Percentiles rank a stretch among this genome's conserved stretches.
These are phyloP conservation scores for Panagrolaimus sp. DNA, from an alignment of 1,140 invertebrate species.

Conservation along the genomic window DNA sequence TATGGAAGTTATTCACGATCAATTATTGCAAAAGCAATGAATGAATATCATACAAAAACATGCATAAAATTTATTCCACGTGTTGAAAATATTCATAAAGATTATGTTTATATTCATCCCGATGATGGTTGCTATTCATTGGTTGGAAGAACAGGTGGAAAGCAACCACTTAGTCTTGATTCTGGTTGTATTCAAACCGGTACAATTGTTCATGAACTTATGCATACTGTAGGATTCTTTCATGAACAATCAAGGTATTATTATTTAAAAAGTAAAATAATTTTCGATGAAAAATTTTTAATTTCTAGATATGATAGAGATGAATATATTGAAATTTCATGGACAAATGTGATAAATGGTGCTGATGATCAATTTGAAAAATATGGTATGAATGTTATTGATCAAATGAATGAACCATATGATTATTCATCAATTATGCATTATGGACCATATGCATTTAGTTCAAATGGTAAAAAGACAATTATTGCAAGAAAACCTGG, in stretches of 20 bases:
- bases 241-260: slow-evolving; percentile 55
- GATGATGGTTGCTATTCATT: slow-evolving; percentile 41
- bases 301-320: slow-evolving; percentile 53
- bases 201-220: slow-evolving; percentile 56
- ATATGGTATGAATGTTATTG: slow-evolving; percentile 53
- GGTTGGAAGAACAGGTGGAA: slow-evolving; percentile 46
- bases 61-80: slow-evolving; percentile 50
- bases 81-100: slow-evolving; percentile 37
- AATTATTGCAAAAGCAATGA: slow-evolving; percentile 32
- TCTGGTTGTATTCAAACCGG: slow-evolving; percentile 55
- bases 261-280: neutral
- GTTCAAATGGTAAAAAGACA: slow-evolving; percentile 60
- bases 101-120: slow-evolving; percentile 53
- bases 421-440: slow-evolving; percentile 64
- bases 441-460: slow-evolving; percentile 63
- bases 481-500: slow-evolving; percentile 62
- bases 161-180: slow-evolving; percentile 53
- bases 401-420: slow-evolving; percentile 49
- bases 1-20: slow-evolving; percentile 44
- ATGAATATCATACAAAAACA: slow-evolving; percentile 49
- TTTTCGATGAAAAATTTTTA: neutral
- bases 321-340: slow-evolving; percentile 54
- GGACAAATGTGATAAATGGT: slow-evolving; percentile 54
- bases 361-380: slow-evolving; percentile 59
- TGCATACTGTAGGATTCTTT: slow-evolving; percentile 58